These are phyloP conservation scores for Paracyclopina nana DNA, from an alignment of 1,140 invertebrate genomes.

Conservation along the genomic window DNA sequence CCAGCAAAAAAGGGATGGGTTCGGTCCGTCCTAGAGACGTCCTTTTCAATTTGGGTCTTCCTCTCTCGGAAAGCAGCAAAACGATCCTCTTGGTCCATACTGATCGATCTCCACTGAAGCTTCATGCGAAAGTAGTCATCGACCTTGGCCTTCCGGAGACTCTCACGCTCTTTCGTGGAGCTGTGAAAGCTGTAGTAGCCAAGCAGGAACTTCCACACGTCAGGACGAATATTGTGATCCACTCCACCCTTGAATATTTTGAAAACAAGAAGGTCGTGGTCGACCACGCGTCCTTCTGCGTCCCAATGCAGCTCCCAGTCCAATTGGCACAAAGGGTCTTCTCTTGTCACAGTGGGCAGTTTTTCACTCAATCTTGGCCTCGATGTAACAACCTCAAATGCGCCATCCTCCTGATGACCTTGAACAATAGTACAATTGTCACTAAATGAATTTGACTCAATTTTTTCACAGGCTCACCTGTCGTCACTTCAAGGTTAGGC, in stretches of 20 bases:
- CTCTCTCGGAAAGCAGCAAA: conserved; percentile 17
- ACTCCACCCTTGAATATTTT: conserved; percentile 35
- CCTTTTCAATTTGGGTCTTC: conserved; percentile 51
- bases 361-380: conserved; percentile 19
- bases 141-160: conserved; percentile 69
- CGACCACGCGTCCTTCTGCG: conserved; percentile 39
- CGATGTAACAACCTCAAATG: conserved; percentile 24
- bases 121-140: conserved; percentile 91
- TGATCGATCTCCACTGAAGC: conserved; percentile 82
- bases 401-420: conserved; percentile 18
- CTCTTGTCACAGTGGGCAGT: conserved; percentile 28
- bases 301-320: conserved; percentile 61
- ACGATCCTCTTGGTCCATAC: conserved; percentile 51
- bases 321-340: conserved; percentile 44
- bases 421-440: conserved; percentile 23
- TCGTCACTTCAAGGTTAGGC: conserved; percentile 29
- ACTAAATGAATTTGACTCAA: conserved; percentile 23
- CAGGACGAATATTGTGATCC: conserved; percentile 28
- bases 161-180: conserved; percentile 39
- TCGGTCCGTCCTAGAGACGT: conserved; percentile 88
- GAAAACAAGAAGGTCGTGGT: conserved; percentile 31
- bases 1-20: conserved; percentile 73
- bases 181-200: background rate
- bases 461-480: too few species aligned
- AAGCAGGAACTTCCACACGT: conserved; percentile 8